Evolutionary conservation across 1,140 invertebrate species (phyloP), one percentile per base, ranked within the genome.

Genomic region (Lucilia sericata): DNA sequence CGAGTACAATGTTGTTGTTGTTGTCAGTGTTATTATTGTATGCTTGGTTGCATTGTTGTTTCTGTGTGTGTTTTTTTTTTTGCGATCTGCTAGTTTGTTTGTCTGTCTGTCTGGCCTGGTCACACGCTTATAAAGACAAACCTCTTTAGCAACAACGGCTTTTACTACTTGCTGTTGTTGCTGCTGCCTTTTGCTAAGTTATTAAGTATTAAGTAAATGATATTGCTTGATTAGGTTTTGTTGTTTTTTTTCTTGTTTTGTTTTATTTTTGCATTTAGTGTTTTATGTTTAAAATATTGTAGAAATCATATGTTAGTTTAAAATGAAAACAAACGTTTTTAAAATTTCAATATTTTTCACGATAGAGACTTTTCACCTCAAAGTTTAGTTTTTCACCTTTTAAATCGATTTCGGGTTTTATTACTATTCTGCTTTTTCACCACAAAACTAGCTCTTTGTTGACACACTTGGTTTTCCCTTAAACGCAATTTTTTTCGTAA

Each of bases 31-130:
- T 30, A 30, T 30, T 30, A 30, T 30, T 42, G 78, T 81, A 47
- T 19, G 25, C 42, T 81, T 81, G n/a, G 17, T 7, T 30, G 80
- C 49, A 47, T 76, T 76, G 75, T 76, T 42, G 5, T 76, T 9
- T 13, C 5, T 76, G 21, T 36, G 42, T 36, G 42, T 36, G 4
- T 36, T 76, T 36, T 21, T 47, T 5, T 36, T 36, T 76, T 76
- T 30, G 30, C 75, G 13, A 76, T 76, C 30, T 42, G 74, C 19
- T 30, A 30, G 10, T 34, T 34, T 42, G 30, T 76, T 17, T 13
- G n/a, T 70, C 65, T 70, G 19, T 70, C 60, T 65, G 17, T 10
- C 21, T 19, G 19, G 65, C n/a, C 19, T 12, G 51, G 12, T 55
- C 51, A 55, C 17, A 55, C 51, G 17, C 51, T 13, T 55, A 55